A percentile compares a stretch with the other conserved stretches of the same genome.
Conservation (phyloP, 2,113 vertebrate species). For the Mixornis gularis region DNA sequence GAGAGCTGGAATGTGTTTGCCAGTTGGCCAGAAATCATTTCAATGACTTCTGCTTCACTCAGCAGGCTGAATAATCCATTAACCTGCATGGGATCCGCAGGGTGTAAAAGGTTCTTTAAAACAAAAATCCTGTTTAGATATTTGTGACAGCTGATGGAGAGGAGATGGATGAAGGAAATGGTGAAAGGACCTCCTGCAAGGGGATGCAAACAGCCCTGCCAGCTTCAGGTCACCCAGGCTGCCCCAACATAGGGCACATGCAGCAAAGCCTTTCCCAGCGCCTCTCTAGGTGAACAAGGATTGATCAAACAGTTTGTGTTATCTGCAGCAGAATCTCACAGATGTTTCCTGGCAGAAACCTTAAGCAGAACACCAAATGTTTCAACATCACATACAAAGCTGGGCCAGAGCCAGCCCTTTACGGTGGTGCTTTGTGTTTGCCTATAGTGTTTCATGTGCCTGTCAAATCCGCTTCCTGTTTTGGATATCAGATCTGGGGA, state of each 20-base stretch:
- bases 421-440: background rate
- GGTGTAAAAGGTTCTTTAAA: background rate
- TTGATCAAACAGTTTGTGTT: background rate
- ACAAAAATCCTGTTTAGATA: background rate
- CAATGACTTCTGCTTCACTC: background rate
- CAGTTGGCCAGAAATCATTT: background rate
- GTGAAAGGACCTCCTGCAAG: background rate
- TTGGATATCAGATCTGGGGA: background rate
- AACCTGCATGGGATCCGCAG: background rate
- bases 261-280: background rate
- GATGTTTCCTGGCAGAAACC: constrained; percentile 57
- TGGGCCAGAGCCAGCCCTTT: constrained; percentile 8
- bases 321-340: constrained; percentile 46
- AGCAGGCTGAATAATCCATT: background rate
- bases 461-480: constrained; percentile 56
- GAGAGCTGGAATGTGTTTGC: background rate
- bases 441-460: background rate
- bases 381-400: constrained; percentile 12
- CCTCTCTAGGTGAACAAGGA: background rate
- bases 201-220: background rate
- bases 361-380: constrained; percentile 38
- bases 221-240: background rate
- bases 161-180: background rate
- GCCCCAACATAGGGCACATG: background rate
- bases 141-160: background rate